Percentiles rank a stretch among this genome's conserved stretches.
Evolutionary conservation across 2,888 invertebrate species (phyloP).

Genomic region (Seira musarum): DNA sequence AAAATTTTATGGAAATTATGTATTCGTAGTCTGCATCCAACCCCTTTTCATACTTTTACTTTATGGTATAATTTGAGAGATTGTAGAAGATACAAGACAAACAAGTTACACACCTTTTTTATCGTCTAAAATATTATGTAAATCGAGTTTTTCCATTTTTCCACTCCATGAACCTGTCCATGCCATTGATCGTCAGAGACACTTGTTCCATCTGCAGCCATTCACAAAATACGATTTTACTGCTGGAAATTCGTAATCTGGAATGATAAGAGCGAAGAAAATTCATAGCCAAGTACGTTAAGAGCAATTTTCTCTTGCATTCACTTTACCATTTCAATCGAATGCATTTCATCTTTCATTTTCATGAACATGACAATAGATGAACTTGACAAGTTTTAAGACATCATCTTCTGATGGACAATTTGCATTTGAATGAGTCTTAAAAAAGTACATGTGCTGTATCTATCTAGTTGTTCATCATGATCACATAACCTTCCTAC

Average conservation of each 20-base stretch:
- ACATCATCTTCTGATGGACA: not conserved
- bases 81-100: too few relatives aligned
- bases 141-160: constrained; percentile 25
- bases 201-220: not conserved
- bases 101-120: not conserved
- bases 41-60: too few relatives aligned
- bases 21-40: too few relatives aligned
- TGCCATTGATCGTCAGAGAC: constrained; percentile 18
- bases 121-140: not conserved
- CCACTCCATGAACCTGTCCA: constrained; percentile 44
- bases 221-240: not conserved
- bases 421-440: constrained; percentile 6
- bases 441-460: too few relatives aligned
- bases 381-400: constrained; percentile 8
- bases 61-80: too few relatives aligned
- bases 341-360: not conserved
- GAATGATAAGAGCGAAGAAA: too few relatives aligned
- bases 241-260: too few relatives aligned
- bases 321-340: not conserved
- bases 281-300: constrained; percentile 1
- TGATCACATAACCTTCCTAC: too few relatives aligned
- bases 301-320: not conserved
- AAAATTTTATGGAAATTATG: too few relatives aligned
- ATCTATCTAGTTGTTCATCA: too few relatives aligned
- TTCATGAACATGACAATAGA: not conserved